Conservation (phyloP, 2,113 vertebrate genomes). For the Meleagris gallopavo region DNA sequence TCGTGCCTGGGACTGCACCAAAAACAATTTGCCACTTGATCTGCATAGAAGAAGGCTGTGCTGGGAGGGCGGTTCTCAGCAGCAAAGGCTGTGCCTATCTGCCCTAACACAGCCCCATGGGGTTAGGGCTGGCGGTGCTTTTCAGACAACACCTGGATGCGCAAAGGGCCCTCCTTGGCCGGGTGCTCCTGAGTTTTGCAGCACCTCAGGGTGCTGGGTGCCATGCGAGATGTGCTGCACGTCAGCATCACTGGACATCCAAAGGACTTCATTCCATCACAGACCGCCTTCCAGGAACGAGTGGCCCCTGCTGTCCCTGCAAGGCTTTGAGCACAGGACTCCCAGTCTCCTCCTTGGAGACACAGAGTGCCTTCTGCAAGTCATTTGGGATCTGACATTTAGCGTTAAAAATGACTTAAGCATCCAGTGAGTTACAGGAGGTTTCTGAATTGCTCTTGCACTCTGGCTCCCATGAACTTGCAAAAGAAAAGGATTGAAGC, state of each 20-base stretch:
- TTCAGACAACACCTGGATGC: background rate
- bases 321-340: background rate
- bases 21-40: background rate
- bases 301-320: background rate
- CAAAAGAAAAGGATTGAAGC: background rate
- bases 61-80: background rate
- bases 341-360: background rate
- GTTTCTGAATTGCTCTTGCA: background rate
- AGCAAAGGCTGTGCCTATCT: background rate
- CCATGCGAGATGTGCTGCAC: no score
- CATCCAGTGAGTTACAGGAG: background rate
- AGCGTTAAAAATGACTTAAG: background rate
- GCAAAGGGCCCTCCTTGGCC: no score
- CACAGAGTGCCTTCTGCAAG: background rate
- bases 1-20: background rate
- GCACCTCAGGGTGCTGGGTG: background rate
- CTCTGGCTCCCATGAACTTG: no score
- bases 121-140: background rate
- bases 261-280: background rate
- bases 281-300: background rate
- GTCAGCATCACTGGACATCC: background rate
- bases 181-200: background rate
- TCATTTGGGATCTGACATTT: no score
- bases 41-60: background rate
- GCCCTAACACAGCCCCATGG: background rate